A percentile compares a stretch with the other conserved stretches of the same genome.
Conservation (phyloP, 2,888 invertebrate genomes). For the Mythimna pallens region DNA sequence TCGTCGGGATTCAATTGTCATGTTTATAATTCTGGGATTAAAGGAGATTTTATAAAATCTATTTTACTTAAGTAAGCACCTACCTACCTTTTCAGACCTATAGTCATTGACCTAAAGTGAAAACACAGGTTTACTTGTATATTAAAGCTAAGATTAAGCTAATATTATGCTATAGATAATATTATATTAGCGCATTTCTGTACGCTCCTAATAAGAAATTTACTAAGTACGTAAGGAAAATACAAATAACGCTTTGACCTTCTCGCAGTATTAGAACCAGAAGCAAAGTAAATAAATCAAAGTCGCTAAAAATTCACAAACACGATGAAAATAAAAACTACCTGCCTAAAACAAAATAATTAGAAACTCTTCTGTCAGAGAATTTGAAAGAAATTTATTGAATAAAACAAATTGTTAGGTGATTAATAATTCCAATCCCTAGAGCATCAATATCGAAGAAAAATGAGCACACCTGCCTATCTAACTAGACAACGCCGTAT, state of each 20-base stretch:
- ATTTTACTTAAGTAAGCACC: no score
- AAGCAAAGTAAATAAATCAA: neutral
- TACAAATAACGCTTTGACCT: neutral
- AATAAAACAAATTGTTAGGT: neutral
- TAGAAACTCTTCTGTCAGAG: neutral
- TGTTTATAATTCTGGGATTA: no score
- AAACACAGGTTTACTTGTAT: no score
- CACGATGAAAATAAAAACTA: neutral
- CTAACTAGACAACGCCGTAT: conserved; percentile 69
- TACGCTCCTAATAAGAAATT: neutral
- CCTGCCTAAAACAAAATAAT: neutral
- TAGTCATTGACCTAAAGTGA: no score
- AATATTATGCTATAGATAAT: neutral
- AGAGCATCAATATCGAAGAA: conserved; percentile 46
- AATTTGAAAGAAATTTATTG: neutral
- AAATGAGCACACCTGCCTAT: conserved; percentile 71
- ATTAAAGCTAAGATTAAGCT: no score
- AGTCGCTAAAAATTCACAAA: neutral
- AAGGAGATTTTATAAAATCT: no score
- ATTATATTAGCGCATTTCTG: neutral
- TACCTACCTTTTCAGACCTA: no score
- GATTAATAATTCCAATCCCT: conserved; percentile 11
- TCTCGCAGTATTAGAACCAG: neutral
- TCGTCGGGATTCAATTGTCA: no score
- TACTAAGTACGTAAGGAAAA: neutral